Percentiles rank a stretch among this genome's conserved stretches.
Conservation (phyloP, 2,797 vertebrate species). For the Hylomyscus alleni region DNA sequence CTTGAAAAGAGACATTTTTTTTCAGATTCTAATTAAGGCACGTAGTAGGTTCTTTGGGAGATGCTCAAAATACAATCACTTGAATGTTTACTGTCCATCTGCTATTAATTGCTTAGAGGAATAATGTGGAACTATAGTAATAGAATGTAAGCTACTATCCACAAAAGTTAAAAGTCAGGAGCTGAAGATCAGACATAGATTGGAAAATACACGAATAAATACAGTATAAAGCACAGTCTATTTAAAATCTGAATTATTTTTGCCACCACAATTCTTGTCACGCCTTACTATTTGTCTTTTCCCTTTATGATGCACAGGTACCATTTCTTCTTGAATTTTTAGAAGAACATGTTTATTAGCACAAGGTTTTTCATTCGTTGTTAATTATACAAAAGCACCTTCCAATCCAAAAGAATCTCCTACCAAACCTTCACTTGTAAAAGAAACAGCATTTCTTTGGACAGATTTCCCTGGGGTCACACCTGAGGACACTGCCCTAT, state of each 20-base stretch:
- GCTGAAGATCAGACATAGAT: slow-evolving; percentile 33
- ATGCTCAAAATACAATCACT: slow-evolving; percentile 45
- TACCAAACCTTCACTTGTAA: slow-evolving; percentile 13
- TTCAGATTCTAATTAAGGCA: slow-evolving; percentile 55
- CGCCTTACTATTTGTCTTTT: slow-evolving; percentile 59
- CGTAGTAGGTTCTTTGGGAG: not conserved
- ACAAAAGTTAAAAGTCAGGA: slow-evolving; percentile 57
- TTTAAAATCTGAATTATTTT: slow-evolving; percentile 56
- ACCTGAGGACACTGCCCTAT: slow-evolving; percentile 55
- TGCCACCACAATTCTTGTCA: slow-evolving; percentile 67
- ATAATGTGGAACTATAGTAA: not conserved
- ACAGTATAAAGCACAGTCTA: slow-evolving; percentile 63
- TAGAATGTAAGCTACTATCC: not conserved
- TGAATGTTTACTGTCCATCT: slow-evolving; percentile 12
- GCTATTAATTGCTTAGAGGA: not conserved
- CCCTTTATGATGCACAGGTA: not conserved
- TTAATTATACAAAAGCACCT: slow-evolving; percentile 58
- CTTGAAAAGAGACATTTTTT: slow-evolving; percentile 40
- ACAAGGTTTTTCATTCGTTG: slow-evolving; percentile 55
- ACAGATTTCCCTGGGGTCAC: slow-evolving; percentile 23
- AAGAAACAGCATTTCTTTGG: slow-evolving; percentile 17
- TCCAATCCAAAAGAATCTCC: slow-evolving; percentile 36
- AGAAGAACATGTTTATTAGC: slow-evolving; percentile 65
- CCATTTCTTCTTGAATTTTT: slow-evolving; percentile 64
- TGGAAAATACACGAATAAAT: slow-evolving; percentile 73